Conservation (phyloP, 2,797 vertebrate species). For the Tinamus major region DNA sequence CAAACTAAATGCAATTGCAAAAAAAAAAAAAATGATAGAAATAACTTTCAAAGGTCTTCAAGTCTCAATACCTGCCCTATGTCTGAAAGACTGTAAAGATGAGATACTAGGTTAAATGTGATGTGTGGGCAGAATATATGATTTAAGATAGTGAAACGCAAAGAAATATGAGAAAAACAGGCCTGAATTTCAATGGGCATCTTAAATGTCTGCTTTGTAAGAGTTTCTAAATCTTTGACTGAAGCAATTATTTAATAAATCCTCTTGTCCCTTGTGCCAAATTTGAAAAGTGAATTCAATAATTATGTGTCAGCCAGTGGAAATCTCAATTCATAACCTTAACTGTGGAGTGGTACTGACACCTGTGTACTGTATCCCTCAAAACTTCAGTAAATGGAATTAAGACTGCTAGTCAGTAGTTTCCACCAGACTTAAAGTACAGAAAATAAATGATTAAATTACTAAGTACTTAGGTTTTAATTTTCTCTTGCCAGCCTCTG, state of each 20-base stretch:
- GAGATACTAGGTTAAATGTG: conserved; percentile 52
- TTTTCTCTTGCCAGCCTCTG: conserved; percentile 5
- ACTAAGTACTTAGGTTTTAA: conserved; percentile 11
- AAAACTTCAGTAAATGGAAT: conserved; percentile 1
- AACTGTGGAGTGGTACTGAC: background rate
- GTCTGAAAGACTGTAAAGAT: conserved; percentile 59
- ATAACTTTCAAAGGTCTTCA: conserved; percentile 70
- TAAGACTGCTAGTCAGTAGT: background rate
- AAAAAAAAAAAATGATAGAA: conserved; percentile 45
- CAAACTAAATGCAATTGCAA: conserved; percentile 45
- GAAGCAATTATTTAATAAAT: conserved; percentile 42
- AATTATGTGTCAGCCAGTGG: conserved; percentile 41
- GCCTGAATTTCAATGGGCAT: conserved; percentile 30
- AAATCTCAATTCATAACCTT: conserved; percentile 19
- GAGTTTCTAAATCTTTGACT: conserved; percentile 46
- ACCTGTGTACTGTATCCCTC: background rate
- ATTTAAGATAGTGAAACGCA: conserved; percentile 48
- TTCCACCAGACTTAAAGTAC: background rate
- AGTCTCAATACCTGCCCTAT: conserved; percentile 17
- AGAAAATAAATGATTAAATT: conserved; percentile 16
- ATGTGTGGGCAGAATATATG: conserved; percentile 37
- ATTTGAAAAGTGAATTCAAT: conserved; percentile 59
- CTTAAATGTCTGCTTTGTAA: conserved; percentile 27
- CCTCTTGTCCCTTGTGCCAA: conserved; percentile 34
- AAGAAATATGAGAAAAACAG: conserved; percentile 43